Base-by-base conservation (phyloP, 1,140 invertebrate genomes). In the Brachystomella parvula region DNA sequence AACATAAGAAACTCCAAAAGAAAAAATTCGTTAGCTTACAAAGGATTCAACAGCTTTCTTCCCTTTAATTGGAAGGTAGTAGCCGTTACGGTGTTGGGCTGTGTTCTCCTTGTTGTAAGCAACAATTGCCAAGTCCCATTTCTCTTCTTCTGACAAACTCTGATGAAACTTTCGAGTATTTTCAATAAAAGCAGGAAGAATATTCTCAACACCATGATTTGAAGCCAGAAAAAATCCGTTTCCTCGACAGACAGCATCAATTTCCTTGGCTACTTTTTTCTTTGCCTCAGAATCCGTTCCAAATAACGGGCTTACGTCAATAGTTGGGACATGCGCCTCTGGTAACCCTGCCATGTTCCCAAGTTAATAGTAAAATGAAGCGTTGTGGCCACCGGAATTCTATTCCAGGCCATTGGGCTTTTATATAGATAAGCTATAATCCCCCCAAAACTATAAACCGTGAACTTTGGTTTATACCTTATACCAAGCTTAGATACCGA, bases 21-120 rank as follows among this genome's bases (percentile, higher is more conserved):
- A 29, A 24, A 21, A 24, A 12, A 12, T 29, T 6, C 35, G 19
- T 39, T 47, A 17, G 17, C 61, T 63, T 63, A 63, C 61, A 49
- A 61, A 63, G 53, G 61, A 63, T 30, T 63, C 61, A 15, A 63
- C 61, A 19, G 61, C 61, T 49, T 63, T 63, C 31, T 63, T 63
- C n/a, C 61, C 61, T 31, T 63, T 26, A 26, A 63, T 63, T 24
- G 61, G 61, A 24, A 63, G 61, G 29, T 63, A 63, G 39, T 63
- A 63, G 3, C 61, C 61, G 35, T 63, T 63, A 9, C 61, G 9
- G n/a, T 44, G 33, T 31, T 63, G 61, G 6, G 3, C 53, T 15
- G 31, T n/a, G 39, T 63, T 63, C 19, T 44, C 29, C 39, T 63
- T 35, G 35, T 63, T 63, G 61, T 63, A 63, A 17, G 61, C 61